Conservation (phyloP, 2,888 invertebrate genomes). For the Eueremaeus valkanovi region DNA sequence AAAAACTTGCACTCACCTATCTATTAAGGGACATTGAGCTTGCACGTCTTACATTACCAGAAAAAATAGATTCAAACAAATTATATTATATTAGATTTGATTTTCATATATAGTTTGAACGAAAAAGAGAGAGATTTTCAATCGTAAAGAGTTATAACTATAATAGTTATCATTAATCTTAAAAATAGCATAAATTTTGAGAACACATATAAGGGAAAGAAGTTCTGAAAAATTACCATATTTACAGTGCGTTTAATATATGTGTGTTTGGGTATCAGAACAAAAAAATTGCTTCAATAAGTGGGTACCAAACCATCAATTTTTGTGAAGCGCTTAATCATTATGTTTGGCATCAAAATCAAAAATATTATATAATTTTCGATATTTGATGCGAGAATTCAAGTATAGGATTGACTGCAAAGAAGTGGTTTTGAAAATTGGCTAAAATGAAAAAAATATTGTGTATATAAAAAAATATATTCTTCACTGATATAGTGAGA, state of each 20-base stretch:
- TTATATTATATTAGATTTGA: neutral
- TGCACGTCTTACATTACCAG: no score
- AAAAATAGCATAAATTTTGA: neutral
- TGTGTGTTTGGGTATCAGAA: neutral
- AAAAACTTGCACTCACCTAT: no score
- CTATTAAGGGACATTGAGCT: no score
- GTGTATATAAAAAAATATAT: neutral
- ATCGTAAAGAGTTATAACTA: neutral
- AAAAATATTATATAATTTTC: constrained; percentile 10
- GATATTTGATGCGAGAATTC: neutral
- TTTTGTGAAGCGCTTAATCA: neutral
- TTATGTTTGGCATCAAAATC: constrained; percentile 13
- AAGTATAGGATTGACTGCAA: neutral
- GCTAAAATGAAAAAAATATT: no score
- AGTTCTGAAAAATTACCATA: neutral
- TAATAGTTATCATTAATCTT: neutral
- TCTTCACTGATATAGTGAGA: neutral
- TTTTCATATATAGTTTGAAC: no score
- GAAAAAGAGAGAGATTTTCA: neutral
- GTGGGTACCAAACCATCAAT: neutral
- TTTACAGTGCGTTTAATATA: neutral
- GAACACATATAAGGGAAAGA: neutral
- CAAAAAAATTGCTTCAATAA: neutral
- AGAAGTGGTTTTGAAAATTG: neutral
- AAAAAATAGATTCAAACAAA: neutral